Percentiles rank a stretch among this genome's conserved stretches.
These are phyloP conservation scores for Neolamprologus modestus DNA, from an alignment of 2,113 vertebrate species.

Conservation along the genomic window DNA sequence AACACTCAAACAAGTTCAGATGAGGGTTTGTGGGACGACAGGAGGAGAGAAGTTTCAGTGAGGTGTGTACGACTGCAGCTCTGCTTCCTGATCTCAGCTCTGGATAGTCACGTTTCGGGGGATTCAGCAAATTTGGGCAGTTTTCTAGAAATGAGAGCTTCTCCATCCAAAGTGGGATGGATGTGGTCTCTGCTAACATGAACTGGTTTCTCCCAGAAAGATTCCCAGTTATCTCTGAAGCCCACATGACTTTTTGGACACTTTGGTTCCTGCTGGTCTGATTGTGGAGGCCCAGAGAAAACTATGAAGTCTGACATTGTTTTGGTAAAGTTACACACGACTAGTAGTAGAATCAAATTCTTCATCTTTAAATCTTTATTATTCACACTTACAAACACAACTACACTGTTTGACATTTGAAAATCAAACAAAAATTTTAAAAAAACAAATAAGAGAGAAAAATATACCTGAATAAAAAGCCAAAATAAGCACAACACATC, in stretches of 20 bases:
- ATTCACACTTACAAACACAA: not conserved
- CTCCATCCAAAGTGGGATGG: not conserved
- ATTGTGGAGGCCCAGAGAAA: not conserved
- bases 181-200: not conserved
- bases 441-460: accelerated
- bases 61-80: not conserved
- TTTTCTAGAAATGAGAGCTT: accelerated
- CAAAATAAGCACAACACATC: not conserved
- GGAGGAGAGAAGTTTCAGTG: not conserved
- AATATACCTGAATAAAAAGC: accelerated
- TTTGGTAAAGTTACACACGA: not conserved
- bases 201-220: accelerated
- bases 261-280: not conserved
- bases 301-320: not conserved
- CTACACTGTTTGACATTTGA: not conserved
- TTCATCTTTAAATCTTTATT: not conserved
- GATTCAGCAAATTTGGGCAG: not conserved
- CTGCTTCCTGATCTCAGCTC: not conserved
- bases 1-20: accelerated
- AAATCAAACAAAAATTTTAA: accelerated
- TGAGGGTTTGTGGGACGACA: not conserved
- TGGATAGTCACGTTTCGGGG: accelerated
- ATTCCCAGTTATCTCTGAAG: not conserved
- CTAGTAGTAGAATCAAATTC: not conserved
- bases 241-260: accelerated